Evolutionary conservation across 2,888 invertebrate genomes (phyloP).

Genomic region (Zele albiditarsus): DNA sequence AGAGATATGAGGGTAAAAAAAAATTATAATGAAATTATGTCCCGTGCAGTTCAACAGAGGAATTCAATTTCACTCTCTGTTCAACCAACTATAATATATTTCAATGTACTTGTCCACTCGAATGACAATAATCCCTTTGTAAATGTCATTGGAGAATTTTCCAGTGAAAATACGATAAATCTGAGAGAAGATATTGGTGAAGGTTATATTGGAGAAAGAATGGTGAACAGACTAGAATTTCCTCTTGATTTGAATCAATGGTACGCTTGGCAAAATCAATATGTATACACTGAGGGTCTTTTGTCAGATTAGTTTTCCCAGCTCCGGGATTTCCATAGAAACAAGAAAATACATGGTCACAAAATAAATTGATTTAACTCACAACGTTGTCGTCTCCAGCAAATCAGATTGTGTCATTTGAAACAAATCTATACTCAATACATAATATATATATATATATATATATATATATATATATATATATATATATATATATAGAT

Average conservation of each 20-base stretch:
- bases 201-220: not conserved
- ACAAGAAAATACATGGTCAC: not conserved
- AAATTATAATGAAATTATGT: not conserved
- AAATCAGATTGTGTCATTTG: slow-evolving; percentile 9
- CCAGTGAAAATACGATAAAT: not conserved
- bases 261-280: not conserved
- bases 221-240: not conserved
- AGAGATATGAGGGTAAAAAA: too few species aligned
- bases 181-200: not conserved
- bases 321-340: not conserved
- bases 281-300: not conserved
- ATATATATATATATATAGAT: not conserved
- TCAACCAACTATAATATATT: not conserved
- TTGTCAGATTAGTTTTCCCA: not conserved
- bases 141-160: not conserved
- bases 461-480: not conserved
- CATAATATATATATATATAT: not conserved
- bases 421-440: not conserved
- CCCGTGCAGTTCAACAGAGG: not conserved
- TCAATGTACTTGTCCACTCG: not conserved
- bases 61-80: not conserved
- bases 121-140: not conserved
- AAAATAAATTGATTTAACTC: not conserved
- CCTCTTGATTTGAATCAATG: slow-evolving; percentile 11
- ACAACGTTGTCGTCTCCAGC: not conserved